Base-by-base conservation (phyloP, 2,113 vertebrate species). In the Numida meleagris region DNA sequence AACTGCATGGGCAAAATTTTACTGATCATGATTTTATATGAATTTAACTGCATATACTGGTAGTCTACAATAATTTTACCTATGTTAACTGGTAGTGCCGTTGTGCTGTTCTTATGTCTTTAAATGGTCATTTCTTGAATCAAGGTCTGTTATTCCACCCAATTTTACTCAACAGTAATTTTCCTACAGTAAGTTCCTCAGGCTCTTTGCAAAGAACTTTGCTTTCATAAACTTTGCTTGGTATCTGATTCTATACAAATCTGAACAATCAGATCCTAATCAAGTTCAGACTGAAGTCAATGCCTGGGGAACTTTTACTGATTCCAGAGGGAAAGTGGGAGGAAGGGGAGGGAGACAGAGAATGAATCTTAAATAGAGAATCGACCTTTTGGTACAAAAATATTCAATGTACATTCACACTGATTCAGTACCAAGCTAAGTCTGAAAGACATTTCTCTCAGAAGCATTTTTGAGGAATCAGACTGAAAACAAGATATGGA, bases 241-340 rank as follows among this genome's bases (percentile, higher is more conserved):
- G 25, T 36, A 51, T 6, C 38, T 88, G 80, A 78, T 75, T 96
- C 93, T 86, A 40, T 23, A 77, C 4, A 77, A 51, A 83, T 57
- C 29, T 53, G 68, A 86, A 74, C 51, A 90, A 81, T 83, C 76
- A 90, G n/a, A 81, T n/a, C 5, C 23, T 88, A 92, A 95, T 86
- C 65, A 84, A 87, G 51, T 84, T 87, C 81, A 67, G 18, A 78
- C 2, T 75, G 61, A 95, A 92, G 70, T 79, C 46, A 50, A 55
- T 23, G 45, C 8, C 46, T 63, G 67, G 42, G 12, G 10, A 34
- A 72, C 14, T 61, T 90, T 82, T 80, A 76, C 29, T 89, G 50
- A 84, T 82, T 89, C 66, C 51, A n/a, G 16, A 83, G 12, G 18
- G 14, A 50, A 81, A 74, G 50, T 59, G 11, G 10, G 12, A 94